Evolutionary conservation across 2,797 vertebrate genomes (phyloP), one percentile per base, ranked within the genome.

Genomic region (Loriculus beryllinus): DNA sequence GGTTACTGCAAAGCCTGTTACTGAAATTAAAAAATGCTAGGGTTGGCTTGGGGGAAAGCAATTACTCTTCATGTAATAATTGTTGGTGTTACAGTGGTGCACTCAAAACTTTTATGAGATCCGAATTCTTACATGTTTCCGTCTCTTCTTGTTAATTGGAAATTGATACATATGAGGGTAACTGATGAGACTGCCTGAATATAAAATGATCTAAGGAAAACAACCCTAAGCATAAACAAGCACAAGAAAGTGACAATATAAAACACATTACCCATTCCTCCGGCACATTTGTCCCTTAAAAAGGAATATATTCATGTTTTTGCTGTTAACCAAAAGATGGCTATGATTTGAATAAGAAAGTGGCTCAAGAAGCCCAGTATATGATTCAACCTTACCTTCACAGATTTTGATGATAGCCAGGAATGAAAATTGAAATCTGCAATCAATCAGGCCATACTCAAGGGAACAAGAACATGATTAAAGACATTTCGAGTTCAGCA

Each of bases 341-440:
- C 33, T 92, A 82, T 72, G 70, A 93, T 91, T 82, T 91, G 74
- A 96, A 93, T 92, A 80, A 90, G 62, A 92, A 92, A 82, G 79
- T 84, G 42, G 26, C 65, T 78, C 60, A 80, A 71, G 68, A 76
- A 91, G 40, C 43, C 56, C n/a, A 39, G 35, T 54, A 12, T 64
- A n/a, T 10, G n/a, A 85, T 89, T 95, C 78, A 71, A 23, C 14
- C 35, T 82, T 77, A 85, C 68, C 31, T 90, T 82, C 69, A 75
- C 42, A 89, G 74, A 91, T 93, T 62, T 87, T 95, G 96, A 91
- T 94, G 93, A 91, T 86, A 92, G 35, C 35, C 67, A 65, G 65
- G 54, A 94, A 91, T 76, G 83, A 90, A 92, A 92, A 84, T 15
- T 83, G 82, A 88, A 86, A 81, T 91, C 82, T 90, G 49, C 69